These are phyloP conservation scores for Gallinago stenura DNA, from an alignment of 2,797 vertebrate genomes.

Conservation along the genomic window DNA sequence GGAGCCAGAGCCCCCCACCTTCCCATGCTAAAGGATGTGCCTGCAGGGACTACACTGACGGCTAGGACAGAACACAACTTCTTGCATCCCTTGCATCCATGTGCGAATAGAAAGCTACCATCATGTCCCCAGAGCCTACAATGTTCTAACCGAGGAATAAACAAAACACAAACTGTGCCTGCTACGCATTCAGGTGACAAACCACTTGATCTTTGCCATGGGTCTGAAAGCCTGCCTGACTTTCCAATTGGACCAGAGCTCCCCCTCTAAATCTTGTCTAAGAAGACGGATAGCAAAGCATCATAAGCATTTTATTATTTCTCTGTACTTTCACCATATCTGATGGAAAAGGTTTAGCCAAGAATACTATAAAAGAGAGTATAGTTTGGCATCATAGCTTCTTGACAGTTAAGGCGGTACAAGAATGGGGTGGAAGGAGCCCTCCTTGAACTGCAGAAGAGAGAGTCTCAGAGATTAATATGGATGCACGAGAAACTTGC, in stretches of 20 bases:
- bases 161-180: neutral
- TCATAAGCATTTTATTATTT: neutral
- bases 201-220: neutral
- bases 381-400: neutral
- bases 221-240: neutral
- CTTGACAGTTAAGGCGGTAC: neutral
- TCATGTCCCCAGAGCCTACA: neutral
- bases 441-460: neutral
- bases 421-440: neutral
- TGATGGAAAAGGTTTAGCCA: neutral
- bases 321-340: neutral
- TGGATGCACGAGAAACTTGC: neutral
- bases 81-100: neutral
- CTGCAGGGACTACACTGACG: neutral
- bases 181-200: neutral
- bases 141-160: neutral
- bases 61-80: neutral
- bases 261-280: neutral
- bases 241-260: neutral
- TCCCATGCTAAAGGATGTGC: neutral
- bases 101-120: neutral
- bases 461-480: neutral
- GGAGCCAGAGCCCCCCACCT: neutral
- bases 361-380: neutral
- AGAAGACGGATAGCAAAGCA: neutral